A percentile compares a stretch with the other conserved stretches of the same genome.
Evolutionary conservation across 30 jellyfish, hydroid and myxozoan genomes (phyloP).

Genomic region (Hydractinia echinata): DNA sequence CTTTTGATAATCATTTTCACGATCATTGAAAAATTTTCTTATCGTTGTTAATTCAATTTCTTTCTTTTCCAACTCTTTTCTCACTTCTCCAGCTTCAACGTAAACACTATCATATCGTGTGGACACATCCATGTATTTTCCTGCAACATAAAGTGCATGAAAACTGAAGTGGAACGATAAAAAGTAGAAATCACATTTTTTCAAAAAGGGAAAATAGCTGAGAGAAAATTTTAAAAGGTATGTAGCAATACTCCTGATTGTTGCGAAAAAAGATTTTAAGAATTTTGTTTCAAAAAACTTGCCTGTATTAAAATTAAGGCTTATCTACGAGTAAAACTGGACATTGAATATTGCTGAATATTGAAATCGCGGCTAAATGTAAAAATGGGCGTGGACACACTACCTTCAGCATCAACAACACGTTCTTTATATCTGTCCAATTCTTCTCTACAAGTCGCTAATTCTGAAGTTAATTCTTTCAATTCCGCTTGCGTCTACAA

Average conservation of each 20-base stretch:
- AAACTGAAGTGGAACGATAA: neutral
- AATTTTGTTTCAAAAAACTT: no score
- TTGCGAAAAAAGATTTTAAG: no score
- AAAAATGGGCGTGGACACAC: neutral
- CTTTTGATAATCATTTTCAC: constrained; percentile 37
- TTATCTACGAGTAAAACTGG: no score
- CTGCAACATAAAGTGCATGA: constrained; percentile 1
- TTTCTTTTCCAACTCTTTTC: constrained; percentile 32
- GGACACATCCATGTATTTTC: constrained; percentile 19
- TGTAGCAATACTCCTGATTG: no score
- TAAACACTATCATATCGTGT: constrained; percentile 26
- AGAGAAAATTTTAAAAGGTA: no score
- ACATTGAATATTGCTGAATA: neutral
- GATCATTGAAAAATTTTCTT: constrained; percentile 27
- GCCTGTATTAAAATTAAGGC: no score
- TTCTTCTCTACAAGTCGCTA: constrained; percentile 1
- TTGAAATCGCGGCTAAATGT: neutral
- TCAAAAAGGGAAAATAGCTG: neutral
- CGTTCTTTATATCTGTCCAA: neutral
- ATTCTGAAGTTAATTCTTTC: constrained; percentile 7
- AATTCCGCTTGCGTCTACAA: constrained; percentile 34
- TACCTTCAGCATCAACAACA: constrained; percentile 22
- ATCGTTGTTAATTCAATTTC: constrained; percentile 33
- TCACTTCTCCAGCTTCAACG: constrained; percentile 10
- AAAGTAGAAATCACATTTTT: neutral